Percentiles rank a stretch among this genome's conserved stretches.
These are phyloP conservation scores for Brachyptera risi DNA, from an alignment of 2,888 invertebrate species.

Conservation along the genomic window DNA sequence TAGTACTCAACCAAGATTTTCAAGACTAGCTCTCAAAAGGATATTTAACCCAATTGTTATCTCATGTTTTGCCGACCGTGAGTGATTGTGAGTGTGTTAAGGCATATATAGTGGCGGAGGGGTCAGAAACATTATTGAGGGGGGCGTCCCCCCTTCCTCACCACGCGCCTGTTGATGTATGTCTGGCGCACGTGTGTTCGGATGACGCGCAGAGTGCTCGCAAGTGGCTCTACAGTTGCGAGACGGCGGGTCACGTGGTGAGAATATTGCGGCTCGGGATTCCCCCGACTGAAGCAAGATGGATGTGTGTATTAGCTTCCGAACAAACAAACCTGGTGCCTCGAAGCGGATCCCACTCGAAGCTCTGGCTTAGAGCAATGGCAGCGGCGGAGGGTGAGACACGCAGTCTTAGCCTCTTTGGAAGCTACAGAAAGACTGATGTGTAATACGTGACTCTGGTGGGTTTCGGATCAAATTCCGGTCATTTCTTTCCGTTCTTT, in stretches of 20 bases:
- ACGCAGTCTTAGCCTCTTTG: not conserved
- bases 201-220: not conserved
- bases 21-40: too few species aligned
- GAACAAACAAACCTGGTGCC: not conserved
- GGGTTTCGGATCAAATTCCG: constrained; percentile 13
- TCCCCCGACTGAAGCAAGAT: constrained; percentile 1
- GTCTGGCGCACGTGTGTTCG: not conserved
- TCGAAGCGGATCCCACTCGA: not conserved
- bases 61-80: too few species aligned
- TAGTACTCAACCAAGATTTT: too few species aligned
- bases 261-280: not conserved
- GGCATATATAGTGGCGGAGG: too few species aligned
- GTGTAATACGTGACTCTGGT: constrained; percentile 21
- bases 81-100: too few species aligned
- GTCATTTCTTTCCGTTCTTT: constrained; percentile 10
- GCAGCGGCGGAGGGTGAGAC: not conserved
- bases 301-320: constrained; percentile 2
- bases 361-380: not conserved
- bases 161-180: not conserved
- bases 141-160: too few species aligned
- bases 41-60: too few species aligned
- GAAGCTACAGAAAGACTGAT: constrained; percentile 25
- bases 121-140: too few species aligned
- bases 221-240: too few species aligned
- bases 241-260: not conserved